A percentile compares a stretch with the other conserved stretches of the same genome.
phyloP scores from a whole-genome alignment of 1,140 invertebrate genomes.

The Daktulosphaira vitifoliae region DNA sequence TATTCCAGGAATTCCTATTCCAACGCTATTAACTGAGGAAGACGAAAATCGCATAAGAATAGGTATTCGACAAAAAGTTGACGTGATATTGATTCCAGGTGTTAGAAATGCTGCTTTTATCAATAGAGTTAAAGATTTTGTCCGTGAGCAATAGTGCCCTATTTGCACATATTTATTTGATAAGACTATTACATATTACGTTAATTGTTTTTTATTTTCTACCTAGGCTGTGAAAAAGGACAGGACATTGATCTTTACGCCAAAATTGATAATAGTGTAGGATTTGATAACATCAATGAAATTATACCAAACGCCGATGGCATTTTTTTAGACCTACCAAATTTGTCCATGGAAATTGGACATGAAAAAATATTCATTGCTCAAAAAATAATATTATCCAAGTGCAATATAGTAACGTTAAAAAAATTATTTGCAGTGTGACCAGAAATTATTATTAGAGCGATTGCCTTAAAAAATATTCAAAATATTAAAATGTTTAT shows the following conservation, averaged over 20 bases:
- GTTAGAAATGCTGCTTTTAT: background rate
- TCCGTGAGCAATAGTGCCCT: background rate
- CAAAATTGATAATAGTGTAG: constrained; percentile 3
- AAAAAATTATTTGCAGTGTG: too few relatives aligned
- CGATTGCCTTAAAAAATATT: too few relatives aligned
- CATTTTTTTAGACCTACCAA: background rate
- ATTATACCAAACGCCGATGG: background rate
- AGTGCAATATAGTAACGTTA: constrained; percentile 14
- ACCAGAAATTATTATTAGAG: too few relatives aligned
- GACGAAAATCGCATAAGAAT: constrained; percentile 5
- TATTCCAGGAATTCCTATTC: background rate
- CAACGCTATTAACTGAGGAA: background rate
- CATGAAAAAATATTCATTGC: background rate
- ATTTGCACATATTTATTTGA: too few relatives aligned
- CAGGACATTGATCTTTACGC: background rate
- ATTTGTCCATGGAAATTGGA: constrained; percentile 11
- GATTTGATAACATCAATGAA: constrained; percentile 4
- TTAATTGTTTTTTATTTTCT: too few relatives aligned
- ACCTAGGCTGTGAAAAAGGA: background rate
- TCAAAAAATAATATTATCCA: constrained; percentile 1
- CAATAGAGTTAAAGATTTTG: background rate
- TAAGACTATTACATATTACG: too few relatives aligned
- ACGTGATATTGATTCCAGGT: constrained; percentile 1
- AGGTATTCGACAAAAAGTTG: background rate
- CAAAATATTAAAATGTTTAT: too few relatives aligned